Conservation (phyloP, 2,797 vertebrate species). For the Euthynnus affinis region DNA sequence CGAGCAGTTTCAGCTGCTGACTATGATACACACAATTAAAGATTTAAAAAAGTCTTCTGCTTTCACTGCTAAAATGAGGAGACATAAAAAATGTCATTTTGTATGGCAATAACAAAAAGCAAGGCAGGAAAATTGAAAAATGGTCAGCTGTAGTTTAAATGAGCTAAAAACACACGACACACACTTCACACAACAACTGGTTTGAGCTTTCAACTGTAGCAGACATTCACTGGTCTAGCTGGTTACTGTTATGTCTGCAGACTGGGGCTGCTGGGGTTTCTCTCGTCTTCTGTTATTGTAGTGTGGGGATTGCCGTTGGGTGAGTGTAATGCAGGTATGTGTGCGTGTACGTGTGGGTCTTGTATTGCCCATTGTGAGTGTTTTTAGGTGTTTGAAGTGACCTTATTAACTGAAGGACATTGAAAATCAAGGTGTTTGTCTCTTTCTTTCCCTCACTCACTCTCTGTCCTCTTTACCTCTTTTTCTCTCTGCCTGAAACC, state of each 20-base stretch:
- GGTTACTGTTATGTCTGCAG: slow-evolving; percentile 52
- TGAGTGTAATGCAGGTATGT: neutral
- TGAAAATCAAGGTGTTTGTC: slow-evolving; percentile 31
- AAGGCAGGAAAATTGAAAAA: neutral
- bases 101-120: neutral
- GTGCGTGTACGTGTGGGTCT: neutral
- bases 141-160: neutral
- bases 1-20: neutral
- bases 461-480: slow-evolving; percentile 2
- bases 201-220: slow-evolving; percentile 1
- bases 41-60: neutral
- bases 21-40: too few species aligned
- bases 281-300: slow-evolving; percentile 29
- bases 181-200: too few species aligned
- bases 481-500: neutral
- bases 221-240: neutral
- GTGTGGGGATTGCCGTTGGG: neutral
- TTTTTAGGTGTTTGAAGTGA: slow-evolving; percentile 18
- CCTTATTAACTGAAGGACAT: slow-evolving; percentile 28
- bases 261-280: slow-evolving; percentile 29
- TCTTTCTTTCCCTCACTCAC: slow-evolving; percentile 5
- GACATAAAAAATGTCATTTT: neutral
- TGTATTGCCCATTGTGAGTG: neutral
- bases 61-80: neutral
- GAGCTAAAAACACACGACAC: neutral